phyloP scores from a whole-genome alignment of 2,113 vertebrate genomes.

The Aptenodytes forsteri region DNA sequence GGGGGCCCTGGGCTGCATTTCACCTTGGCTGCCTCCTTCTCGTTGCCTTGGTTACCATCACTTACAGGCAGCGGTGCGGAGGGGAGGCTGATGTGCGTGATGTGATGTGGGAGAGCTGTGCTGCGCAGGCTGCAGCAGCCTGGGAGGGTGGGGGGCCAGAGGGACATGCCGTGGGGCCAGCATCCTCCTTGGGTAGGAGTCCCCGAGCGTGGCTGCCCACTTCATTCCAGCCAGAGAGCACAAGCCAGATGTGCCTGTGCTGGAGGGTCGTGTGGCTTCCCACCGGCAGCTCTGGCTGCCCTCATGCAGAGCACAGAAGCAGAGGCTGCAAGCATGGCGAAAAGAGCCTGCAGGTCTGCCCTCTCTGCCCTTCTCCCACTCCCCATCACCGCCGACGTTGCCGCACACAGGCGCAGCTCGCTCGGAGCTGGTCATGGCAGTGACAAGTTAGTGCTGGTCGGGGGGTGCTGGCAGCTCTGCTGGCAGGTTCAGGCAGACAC shows the following conservation, averaged over 20 bases:
- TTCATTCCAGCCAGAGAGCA: background rate
- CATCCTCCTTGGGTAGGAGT: background rate
- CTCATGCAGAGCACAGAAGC: background rate
- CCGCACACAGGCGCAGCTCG: accelerated
- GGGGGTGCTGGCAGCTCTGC: background rate
- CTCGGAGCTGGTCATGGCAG: background rate
- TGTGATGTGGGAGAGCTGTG: constrained; percentile 23
- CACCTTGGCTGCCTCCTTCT: constrained; percentile 65
- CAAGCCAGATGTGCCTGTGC: background rate
- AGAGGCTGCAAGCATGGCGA: accelerated
- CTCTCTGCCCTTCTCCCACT: accelerated
- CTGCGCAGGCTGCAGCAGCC: background rate
- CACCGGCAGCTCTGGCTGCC: background rate
- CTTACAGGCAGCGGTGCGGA: background rate
- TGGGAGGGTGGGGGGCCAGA: accelerated
- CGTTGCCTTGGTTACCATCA: constrained; percentile 69
- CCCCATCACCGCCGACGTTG: accelerated
- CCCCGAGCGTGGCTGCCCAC: accelerated
- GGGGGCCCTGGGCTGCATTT: constrained; percentile 59
- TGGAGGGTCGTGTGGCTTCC: accelerated
- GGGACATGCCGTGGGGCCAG: background rate
- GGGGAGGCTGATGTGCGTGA: constrained; percentile 22
- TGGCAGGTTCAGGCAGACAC: no score
- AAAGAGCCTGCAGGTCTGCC: background rate
- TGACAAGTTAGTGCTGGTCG: background rate